Conservation (phyloP, 1,140 invertebrate species). For the Drosophila equinoxialis region DNA sequence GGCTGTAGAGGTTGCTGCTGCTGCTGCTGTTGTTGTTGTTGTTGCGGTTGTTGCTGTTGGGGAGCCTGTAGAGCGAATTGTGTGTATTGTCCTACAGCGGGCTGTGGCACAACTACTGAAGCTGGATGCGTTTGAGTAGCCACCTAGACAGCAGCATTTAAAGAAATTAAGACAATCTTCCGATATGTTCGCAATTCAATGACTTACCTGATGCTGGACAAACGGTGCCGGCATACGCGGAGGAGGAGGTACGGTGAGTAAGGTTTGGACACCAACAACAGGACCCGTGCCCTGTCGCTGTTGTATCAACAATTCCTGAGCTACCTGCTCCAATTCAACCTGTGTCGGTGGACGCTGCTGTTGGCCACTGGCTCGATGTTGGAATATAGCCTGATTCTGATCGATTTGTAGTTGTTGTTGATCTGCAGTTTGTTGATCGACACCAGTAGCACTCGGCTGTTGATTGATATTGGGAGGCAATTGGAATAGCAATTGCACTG, state of each 20-base stretch:
- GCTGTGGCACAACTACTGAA: conserved; percentile 74
- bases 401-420: conserved; percentile 71
- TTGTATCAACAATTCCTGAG: conserved; percentile 75
- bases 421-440: conserved; percentile 10
- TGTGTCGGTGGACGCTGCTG: conserved; percentile 73
- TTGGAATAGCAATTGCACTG: conserved; percentile 79
- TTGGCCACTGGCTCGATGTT: conserved; percentile 81
- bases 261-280: conserved; percentile 62
- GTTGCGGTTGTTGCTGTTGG: conserved; percentile 58
- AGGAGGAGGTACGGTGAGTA: conserved; percentile 78
- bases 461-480: conserved; percentile 66
- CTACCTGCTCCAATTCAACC: conserved; percentile 78
- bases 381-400: conserved; percentile 81
- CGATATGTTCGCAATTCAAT: not conserved
- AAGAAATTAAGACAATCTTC: conserved; percentile 72
- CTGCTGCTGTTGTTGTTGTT: conserved; percentile 38
- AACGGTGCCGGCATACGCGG: conserved; percentile 69
- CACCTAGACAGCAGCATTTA: conserved; percentile 83
- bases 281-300: conserved; percentile 68
- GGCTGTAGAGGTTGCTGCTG: conserved; percentile 3
- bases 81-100: conserved; percentile 55
- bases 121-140: conserved; percentile 84
- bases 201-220: conserved; percentile 75
- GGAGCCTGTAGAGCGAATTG: conserved; percentile 60
- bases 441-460: conserved; percentile 54